phyloP scores from a whole-genome alignment of 2,888 invertebrate genomes.

The Hirtodrosophila trivittata region DNA sequence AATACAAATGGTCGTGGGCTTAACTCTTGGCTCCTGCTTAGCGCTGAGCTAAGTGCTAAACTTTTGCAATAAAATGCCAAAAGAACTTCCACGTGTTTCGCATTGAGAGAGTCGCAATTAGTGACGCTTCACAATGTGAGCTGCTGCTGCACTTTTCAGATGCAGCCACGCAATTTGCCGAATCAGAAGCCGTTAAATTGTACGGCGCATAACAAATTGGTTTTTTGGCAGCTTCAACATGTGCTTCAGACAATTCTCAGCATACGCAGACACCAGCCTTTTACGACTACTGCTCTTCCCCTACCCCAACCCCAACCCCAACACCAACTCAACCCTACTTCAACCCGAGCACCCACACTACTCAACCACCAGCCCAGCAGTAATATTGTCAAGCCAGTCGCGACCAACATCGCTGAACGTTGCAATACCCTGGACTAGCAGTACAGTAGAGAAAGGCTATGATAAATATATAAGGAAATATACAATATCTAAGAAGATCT shows the following conservation, averaged over 20 bases:
- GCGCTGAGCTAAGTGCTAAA: slow-evolving; percentile 43
- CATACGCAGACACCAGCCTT: slow-evolving; percentile 56
- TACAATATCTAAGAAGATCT: too few species aligned
- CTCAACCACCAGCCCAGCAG: not conserved
- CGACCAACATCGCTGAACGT: slow-evolving; percentile 45
- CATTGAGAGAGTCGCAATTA: slow-evolving; percentile 62
- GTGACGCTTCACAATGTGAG: slow-evolving; percentile 30
- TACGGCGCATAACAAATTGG: slow-evolving; percentile 72
- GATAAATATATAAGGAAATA: too few species aligned
- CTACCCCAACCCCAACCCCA: not conserved
- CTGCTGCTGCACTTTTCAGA: slow-evolving; percentile 22
- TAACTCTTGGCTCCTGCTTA: slow-evolving; percentile 36
- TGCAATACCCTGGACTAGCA: not conserved
- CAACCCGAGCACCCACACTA: not conserved
- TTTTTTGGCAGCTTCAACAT: slow-evolving; percentile 61
- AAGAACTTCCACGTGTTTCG: slow-evolving; percentile 62
- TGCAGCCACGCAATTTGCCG: slow-evolving; percentile 63
- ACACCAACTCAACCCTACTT: not conserved
- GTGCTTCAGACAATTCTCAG: slow-evolving; percentile 54
- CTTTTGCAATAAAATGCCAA: slow-evolving; percentile 62
- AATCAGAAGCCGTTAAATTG: slow-evolving; percentile 78
- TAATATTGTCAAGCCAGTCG: slow-evolving; percentile 64
- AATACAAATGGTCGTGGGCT: slow-evolving; percentile 60
- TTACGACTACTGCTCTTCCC: slow-evolving; percentile 1
- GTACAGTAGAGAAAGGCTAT: too few species aligned